A percentile compares a stretch with the other conserved stretches of the same genome.
Evolutionary conservation across 2,888 invertebrate genomes (phyloP).

Genomic region (Galerucella calmariensis): DNA sequence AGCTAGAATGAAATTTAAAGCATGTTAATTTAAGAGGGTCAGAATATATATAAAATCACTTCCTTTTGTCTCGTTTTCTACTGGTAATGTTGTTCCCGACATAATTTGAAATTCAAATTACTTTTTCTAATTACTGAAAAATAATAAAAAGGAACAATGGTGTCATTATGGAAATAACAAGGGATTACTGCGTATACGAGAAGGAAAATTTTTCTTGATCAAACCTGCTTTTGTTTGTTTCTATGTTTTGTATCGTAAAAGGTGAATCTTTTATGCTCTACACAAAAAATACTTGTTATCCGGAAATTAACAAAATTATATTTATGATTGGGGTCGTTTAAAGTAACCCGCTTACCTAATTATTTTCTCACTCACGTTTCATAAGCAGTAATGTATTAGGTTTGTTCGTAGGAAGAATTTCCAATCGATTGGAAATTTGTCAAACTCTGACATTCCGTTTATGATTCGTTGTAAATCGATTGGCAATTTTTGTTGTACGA

Average conservation of each 20-base stretch:
- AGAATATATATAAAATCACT: conserved; percentile 27
- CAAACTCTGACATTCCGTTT: too few relatives aligned
- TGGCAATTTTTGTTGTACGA: too few relatives aligned
- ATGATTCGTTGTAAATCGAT: too few relatives aligned
- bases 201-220: conserved; percentile 26
- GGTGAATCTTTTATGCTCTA: conserved; percentile 8
- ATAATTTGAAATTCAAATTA: conserved; percentile 34
- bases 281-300: conserved; percentile 18
- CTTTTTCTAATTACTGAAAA: conserved; percentile 34
- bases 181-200: conserved; percentile 17
- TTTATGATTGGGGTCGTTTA: not conserved
- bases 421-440: too few relatives aligned
- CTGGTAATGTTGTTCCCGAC: conserved; percentile 14
- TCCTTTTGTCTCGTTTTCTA: conserved; percentile 25
- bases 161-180: conserved; percentile 33
- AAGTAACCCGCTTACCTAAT: too few relatives aligned
- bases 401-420: too few relatives aligned
- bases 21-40: conserved; percentile 29
- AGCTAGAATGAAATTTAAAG: conserved; percentile 12
- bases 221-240: conserved; percentile 29
- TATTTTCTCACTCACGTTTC: too few relatives aligned
- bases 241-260: conserved; percentile 14
- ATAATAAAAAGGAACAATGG: conserved; percentile 34
- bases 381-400: too few relatives aligned
- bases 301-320: conserved; percentile 13